Conservation (phyloP, 64 coral and sea anemone species). For the Porites australiensis region DNA sequence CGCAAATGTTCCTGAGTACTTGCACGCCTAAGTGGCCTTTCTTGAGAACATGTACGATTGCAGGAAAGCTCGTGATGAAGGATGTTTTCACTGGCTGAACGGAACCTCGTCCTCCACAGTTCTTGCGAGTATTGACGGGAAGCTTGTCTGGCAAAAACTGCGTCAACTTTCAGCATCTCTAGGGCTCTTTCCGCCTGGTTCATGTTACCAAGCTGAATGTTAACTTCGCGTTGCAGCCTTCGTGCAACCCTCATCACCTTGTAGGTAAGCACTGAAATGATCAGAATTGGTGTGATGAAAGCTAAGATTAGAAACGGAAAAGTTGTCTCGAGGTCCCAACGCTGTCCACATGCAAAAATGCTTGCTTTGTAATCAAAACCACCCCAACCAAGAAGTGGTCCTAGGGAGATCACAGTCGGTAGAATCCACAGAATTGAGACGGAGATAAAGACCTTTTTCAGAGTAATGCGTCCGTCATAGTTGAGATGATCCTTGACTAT, state of each 20-base stretch:
- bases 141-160: too few species aligned
- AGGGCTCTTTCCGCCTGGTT: neutral
- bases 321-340: neutral
- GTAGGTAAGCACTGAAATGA: neutral
- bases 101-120: too few species aligned
- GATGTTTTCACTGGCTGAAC: too few species aligned
- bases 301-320: neutral
- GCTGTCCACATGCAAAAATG: neutral
- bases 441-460: neutral
- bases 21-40: too few species aligned
- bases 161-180: neutral
- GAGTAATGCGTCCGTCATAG: neutral
- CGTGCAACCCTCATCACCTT: too few species aligned
- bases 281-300: neutral
- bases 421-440: neutral
- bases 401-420: neutral
- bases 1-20: too few species aligned
- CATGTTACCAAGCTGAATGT: neutral
- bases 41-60: too few species aligned
- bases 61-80: too few species aligned
- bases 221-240: neutral
- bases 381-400: constrained; percentile 14
- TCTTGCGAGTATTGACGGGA: too few species aligned
- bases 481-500: neutral
- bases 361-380: neutral